Conservation (phyloP, 2,797 vertebrate species). For the Malurus splendens region DNA sequence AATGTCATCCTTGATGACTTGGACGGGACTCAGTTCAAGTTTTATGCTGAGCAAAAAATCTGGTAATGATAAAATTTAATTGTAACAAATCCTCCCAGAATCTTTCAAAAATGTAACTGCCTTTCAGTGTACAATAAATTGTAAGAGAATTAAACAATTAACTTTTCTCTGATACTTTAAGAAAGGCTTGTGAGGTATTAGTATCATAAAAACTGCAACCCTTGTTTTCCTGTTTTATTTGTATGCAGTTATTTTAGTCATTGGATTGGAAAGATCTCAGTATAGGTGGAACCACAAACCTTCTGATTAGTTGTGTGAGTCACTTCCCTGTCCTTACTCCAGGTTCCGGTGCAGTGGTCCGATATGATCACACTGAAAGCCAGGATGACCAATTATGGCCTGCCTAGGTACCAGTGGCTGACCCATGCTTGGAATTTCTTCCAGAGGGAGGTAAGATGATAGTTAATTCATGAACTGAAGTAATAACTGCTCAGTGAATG, state of each 20-base stretch:
- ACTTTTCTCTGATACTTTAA: not conserved
- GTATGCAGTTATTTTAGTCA: not conserved
- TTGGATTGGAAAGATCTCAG: not conserved
- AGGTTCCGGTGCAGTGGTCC: conserved; percentile 88
- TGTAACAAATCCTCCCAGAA: not conserved
- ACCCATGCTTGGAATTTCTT: conserved; percentile 97
- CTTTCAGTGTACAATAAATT: not conserved
- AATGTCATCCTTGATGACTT: not conserved
- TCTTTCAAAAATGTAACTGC: not conserved
- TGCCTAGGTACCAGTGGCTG: conserved; percentile 91
- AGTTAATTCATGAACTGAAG: not conserved
- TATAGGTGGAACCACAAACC: not conserved
- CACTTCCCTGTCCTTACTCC: not conserved
- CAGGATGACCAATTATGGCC: conserved; percentile 90
- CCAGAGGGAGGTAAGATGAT: conserved; percentile 86
- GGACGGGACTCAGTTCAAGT: not conserved
- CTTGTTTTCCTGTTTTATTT: not conserved
- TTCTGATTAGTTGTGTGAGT: not conserved
- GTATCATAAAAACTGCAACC: not conserved
- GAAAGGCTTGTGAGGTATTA: not conserved
- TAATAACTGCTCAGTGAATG: not conserved
- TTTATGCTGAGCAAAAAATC: not conserved
- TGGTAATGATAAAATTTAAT: not conserved
- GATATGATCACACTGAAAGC: conserved; percentile 96
- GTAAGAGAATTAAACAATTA: not conserved